Percentiles rank a stretch among this genome's conserved stretches.
phyloP scores from a whole-genome alignment of 2,797 vertebrate species.

The Thalassophryne amazonica region DNA sequence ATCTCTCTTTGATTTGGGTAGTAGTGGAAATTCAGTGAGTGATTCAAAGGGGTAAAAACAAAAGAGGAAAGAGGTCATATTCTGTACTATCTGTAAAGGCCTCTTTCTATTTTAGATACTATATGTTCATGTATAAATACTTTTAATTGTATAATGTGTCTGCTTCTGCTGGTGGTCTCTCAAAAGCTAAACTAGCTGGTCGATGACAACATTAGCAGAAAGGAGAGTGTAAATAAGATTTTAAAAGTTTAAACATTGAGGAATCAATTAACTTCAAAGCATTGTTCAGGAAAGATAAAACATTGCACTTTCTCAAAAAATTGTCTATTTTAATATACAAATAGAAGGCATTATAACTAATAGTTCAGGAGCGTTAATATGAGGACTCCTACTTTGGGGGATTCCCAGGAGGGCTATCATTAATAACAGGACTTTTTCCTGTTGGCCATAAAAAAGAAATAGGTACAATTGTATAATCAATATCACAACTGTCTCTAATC shows the following conservation, averaged over 20 bases:
- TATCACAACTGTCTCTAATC: slow-evolving; percentile 44
- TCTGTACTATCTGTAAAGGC: slow-evolving; percentile 64
- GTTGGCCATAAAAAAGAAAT: background rate
- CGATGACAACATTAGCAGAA: slow-evolving; percentile 44
- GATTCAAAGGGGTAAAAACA: slow-evolving; percentile 43
- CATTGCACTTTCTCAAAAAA: slow-evolving; percentile 67
- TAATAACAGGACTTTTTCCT: slow-evolving; percentile 44
- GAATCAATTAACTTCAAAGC: slow-evolving; percentile 42
- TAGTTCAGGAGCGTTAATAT: slow-evolving; percentile 43
- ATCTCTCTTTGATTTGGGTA: slow-evolving; percentile 38
- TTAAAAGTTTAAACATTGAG: slow-evolving; percentile 37
- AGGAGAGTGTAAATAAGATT: slow-evolving; percentile 68
- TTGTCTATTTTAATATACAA: slow-evolving; percentile 71
- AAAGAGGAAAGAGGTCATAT: slow-evolving; percentile 63
- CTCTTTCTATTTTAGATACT: slow-evolving; percentile 76
- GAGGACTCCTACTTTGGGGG: slow-evolving; percentile 28
- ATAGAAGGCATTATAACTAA: slow-evolving; percentile 61
- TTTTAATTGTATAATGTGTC: slow-evolving; percentile 74
- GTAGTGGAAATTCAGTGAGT: slow-evolving; percentile 38
- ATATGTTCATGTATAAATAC: slow-evolving; percentile 67
- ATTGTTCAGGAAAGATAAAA: slow-evolving; percentile 48
- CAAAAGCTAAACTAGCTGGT: slow-evolving; percentile 22
- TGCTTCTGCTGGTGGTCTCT: slow-evolving; percentile 44
- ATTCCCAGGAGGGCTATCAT: slow-evolving; percentile 47
- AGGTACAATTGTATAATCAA: slow-evolving; percentile 23